Base-by-base conservation (phyloP, 2,888 invertebrate genomes). In the Heteromurus nitidus region DNA sequence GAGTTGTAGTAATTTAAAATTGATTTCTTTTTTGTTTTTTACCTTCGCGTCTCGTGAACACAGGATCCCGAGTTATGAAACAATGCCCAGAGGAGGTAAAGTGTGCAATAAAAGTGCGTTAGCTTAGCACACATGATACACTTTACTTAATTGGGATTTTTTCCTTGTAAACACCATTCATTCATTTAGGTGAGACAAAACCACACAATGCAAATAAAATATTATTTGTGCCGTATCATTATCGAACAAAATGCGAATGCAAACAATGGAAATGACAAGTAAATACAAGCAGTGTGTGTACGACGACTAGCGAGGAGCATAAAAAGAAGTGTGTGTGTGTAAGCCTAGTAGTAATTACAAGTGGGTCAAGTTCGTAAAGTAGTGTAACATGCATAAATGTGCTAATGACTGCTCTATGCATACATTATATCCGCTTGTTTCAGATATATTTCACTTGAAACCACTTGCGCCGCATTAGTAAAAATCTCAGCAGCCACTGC, bases 181-280 rank as follows among this genome's bases (percentile, higher is more conserved):
- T 36, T 47, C 47, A n/a, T 47, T 47, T n/a, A 3, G 47, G 7
- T 47, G n/a, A 47, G n/a, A 47, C 47, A n/a, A 47, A 47, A 16
- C 47, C 47, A 16, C 47, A 47, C 47, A n/a, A n/a, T n/a, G n/a
- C n/a, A n/a, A 3, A 47, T 47, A 47, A 47, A 47, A 47, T 47
- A 47, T 36, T 36, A 36, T 36, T 36, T 36, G 36, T 36, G 36
- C 36, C 47, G 26, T 55, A 26, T 55, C 26, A 55, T 55, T 55
- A n/a, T 47, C n/a, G n/a, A 55, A 26, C 26, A n/a, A 55, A 55
- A 55, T 55, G 55, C 26, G 26, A 55, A 55, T n/a, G 44, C 26
- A 55, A 55, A 55, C n/a, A 50, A 50, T 13, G 5, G 13, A 9
- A 36, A 5, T 50, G 20, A 50, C n/a, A 50, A 3, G 20, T n/a